phyloP scores from a whole-genome alignment of 2,888 invertebrate species.

The Melikaiella ostensackeni region DNA sequence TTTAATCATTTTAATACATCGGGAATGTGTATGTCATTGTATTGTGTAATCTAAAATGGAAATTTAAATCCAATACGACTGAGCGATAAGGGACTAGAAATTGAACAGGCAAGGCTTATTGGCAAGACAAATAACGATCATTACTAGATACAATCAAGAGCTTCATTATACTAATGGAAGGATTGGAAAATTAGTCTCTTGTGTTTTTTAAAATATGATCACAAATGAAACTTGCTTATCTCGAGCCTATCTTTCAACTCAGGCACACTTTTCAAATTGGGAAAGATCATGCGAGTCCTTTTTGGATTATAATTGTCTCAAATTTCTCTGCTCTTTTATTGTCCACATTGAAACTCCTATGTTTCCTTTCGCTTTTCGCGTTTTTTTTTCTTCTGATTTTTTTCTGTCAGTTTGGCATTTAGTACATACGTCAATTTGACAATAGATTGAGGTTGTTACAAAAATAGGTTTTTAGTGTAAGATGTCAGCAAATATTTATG shows the following conservation, averaged over 20 bases:
- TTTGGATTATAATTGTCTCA: neutral
- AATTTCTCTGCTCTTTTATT: neutral
- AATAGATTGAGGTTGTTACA: no score
- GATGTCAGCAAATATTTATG: no score
- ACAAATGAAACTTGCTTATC: neutral
- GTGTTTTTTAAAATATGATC: neutral
- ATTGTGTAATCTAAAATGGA: neutral
- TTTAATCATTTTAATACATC: neutral
- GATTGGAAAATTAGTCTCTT: neutral
- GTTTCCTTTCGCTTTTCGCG: no score
- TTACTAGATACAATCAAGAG: neutral
- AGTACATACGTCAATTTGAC: no score
- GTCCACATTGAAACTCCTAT: no score
- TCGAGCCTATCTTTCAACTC: slow-evolving; percentile 39
- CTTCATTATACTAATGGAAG: neutral
- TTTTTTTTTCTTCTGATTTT: no score
- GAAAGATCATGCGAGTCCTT: slow-evolving; percentile 11
- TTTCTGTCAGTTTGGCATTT: no score
- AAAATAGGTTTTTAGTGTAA: no score
- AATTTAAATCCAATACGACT: neutral
- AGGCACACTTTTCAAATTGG: slow-evolving; percentile 41
- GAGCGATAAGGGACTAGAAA: neutral
- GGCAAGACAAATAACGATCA: neutral
- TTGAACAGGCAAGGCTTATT: neutral
- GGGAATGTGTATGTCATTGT: neutral